Percentiles rank a stretch among this genome's conserved stretches.
These are phyloP conservation scores for Sitobion miscanthi DNA, from an alignment of 1,140 invertebrate species.

Conservation along the genomic window DNA sequence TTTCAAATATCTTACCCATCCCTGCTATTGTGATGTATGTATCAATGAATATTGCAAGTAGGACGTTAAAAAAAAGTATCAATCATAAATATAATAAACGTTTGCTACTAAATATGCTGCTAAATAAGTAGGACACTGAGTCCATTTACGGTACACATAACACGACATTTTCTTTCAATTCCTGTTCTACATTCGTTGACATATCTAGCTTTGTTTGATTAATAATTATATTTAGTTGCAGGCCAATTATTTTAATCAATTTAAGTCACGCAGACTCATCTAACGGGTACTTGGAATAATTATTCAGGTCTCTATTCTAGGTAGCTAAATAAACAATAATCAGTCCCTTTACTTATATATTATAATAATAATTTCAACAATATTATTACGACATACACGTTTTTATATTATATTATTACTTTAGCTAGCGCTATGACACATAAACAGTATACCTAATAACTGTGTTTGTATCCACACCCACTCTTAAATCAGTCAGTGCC, in stretches of 20 bases:
- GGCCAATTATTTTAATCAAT: background rate
- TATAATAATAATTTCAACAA: background rate
- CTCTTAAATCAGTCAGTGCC: background rate
- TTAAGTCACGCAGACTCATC: background rate
- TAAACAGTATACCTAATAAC: background rate
- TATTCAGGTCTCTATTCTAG: background rate
- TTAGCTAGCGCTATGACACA: background rate
- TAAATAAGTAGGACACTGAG: background rate
- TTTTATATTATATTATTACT: background rate
- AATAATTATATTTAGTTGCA: background rate
- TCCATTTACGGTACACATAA: background rate
- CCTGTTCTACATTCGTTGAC: conserved; percentile 11
- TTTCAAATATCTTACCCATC: background rate
- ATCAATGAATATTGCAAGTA: background rate
- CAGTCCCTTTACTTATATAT: background rate
- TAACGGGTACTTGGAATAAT: background rate
- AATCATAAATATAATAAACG: conserved; percentile 3
- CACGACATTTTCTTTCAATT: background rate
- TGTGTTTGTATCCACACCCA: background rate
- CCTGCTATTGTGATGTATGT: background rate
- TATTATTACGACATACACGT: background rate
- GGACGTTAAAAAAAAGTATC: background rate
- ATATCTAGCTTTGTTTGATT: background rate
- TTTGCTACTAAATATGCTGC: background rate
- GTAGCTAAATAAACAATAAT: background rate